These are phyloP conservation scores for Sycobia sp. DNA, from an alignment of 1,140 invertebrate genomes.

Conservation along the genomic window DNA sequence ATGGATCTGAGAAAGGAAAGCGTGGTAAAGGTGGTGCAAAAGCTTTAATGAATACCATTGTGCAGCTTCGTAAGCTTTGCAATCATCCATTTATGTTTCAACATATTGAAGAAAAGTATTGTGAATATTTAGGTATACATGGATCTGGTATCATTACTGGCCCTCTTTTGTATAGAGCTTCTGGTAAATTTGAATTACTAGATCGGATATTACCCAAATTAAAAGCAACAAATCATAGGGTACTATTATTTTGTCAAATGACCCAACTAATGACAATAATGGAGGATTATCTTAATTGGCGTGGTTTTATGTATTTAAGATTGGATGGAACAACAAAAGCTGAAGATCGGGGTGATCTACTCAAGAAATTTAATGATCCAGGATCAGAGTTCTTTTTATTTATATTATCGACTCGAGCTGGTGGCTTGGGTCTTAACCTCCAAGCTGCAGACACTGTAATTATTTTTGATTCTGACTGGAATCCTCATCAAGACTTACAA, in stretches of 20 bases:
- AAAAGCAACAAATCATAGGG: slow-evolving; percentile 87
- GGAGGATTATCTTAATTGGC: slow-evolving; percentile 94
- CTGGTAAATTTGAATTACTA: slow-evolving; percentile 97
- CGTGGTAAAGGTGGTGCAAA: slow-evolving; percentile 94
- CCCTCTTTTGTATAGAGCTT: slow-evolving; percentile 89
- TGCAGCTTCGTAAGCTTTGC: slow-evolving; percentile 96
- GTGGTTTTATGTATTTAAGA: slow-evolving; percentile 75
- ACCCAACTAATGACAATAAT: slow-evolving; percentile 99
- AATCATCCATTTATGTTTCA: slow-evolving; percentile 99
- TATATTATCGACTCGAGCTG: slow-evolving; percentile 93
- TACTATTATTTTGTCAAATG: slow-evolving; percentile 99
- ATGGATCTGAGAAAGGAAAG: slow-evolving; percentile 93
- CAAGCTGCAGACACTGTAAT: slow-evolving; percentile 98
- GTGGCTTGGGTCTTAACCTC: slow-evolving; percentile 97
- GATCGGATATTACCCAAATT: slow-evolving; percentile 97
- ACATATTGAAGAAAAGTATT: slow-evolving; percentile 97
- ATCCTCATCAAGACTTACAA: slow-evolving; percentile 97
- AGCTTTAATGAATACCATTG: slow-evolving; percentile 99
- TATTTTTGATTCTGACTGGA: slow-evolving; percentile 99
- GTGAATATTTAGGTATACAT: slow-evolving; percentile 79
- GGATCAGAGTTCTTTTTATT: slow-evolving; percentile 95
- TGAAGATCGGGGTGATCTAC: slow-evolving; percentile 92
- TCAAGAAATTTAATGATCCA: slow-evolving; percentile 91
- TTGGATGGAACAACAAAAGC: slow-evolving; percentile 97
- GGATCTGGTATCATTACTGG: slow-evolving; percentile 75